Percentiles rank a stretch among this genome's conserved stretches.
These are phyloP conservation scores for Neodiprion lecontei DNA, from an alignment of 1,140 invertebrate genomes.

Conservation along the genomic window DNA sequence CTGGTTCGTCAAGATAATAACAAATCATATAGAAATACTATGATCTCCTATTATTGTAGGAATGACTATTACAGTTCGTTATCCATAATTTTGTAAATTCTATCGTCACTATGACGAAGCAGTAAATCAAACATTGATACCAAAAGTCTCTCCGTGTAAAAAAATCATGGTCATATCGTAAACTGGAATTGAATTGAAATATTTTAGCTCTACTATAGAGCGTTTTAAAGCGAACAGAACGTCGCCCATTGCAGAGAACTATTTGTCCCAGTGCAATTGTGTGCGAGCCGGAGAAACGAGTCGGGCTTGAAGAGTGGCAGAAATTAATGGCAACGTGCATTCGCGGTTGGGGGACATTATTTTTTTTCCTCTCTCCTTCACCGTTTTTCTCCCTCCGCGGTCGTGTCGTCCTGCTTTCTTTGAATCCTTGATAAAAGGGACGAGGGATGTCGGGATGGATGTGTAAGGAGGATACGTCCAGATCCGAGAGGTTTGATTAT, in stretches of 20 bases:
- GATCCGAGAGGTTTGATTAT: conserved; percentile 2
- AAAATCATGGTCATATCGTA: not conserved
- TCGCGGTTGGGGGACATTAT: not conserved
- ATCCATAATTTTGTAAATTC: too few species aligned
- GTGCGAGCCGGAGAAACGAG: not conserved
- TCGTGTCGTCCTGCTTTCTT: conserved; percentile 7
- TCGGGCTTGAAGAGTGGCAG: not conserved
- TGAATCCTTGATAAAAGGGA: not conserved
- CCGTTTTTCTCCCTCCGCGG: not conserved
- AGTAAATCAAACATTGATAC: too few species aligned
- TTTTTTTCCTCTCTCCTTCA: not conserved
- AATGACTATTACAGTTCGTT: too few species aligned
- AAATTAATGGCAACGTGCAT: conserved; percentile 5
- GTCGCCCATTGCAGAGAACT: not conserved
- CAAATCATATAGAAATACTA: too few species aligned
- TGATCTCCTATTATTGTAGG: too few species aligned
- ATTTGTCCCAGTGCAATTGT: not conserved
- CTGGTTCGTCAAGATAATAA: too few species aligned
- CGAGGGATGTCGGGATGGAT: not conserved
- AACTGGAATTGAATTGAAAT: not conserved
- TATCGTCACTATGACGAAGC: too few species aligned
- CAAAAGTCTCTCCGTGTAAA: too few species aligned
- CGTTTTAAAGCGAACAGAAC: not conserved
- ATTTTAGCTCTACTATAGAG: not conserved
- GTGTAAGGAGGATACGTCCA: not conserved